A percentile compares a stretch with the other conserved stretches of the same genome.
phyloP scores from a whole-genome alignment of 1,140 invertebrate species.

The Tyrophagus putrescentiae region DNA sequence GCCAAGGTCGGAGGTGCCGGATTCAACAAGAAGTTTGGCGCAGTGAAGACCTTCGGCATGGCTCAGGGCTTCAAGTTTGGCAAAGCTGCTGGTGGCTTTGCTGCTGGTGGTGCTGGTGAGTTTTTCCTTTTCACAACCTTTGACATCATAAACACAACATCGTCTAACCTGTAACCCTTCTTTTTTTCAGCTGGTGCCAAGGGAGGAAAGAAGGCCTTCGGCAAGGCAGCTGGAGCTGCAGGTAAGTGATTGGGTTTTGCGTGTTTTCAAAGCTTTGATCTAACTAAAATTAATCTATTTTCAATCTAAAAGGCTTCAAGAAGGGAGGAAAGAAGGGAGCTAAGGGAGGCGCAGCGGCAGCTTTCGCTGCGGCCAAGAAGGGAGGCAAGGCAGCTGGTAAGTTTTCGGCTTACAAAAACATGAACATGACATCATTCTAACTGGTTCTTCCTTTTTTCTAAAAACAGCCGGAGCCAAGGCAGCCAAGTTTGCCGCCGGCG shows the following conservation, averaged over 20 bases:
- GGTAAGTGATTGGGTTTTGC: constrained; percentile 7
- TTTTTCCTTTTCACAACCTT: too few species aligned
- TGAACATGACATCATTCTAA: not conserved
- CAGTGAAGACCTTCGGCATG: constrained; percentile 16
- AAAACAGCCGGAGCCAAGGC: not conserved
- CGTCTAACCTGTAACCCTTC: too few species aligned
- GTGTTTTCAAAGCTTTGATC: too few species aligned
- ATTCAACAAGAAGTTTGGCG: constrained; percentile 23
- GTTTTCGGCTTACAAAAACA: not conserved
- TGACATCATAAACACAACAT: too few species aligned
- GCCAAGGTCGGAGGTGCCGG: constrained; percentile 20
- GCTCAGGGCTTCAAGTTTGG: constrained; percentile 22
- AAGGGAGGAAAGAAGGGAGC: not conserved
- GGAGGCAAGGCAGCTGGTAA: not conserved
- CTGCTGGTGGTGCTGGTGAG: constrained; percentile 21
- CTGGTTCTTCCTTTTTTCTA: not conserved
- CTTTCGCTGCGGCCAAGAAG: not conserved
- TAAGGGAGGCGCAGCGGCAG: not conserved
- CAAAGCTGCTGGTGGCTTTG: constrained; percentile 16
- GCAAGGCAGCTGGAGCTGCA: constrained; percentile 5
- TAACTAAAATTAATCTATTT: too few species aligned
- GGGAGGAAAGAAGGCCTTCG: too few species aligned
- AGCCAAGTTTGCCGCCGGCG: not conserved
- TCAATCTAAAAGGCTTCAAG: not conserved
- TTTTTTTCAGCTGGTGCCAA: too few species aligned